A percentile compares a stretch with the other conserved stretches of the same genome.
Conservation (phyloP, 1,140 invertebrate species). For the Mylabris phalerata region DNA sequence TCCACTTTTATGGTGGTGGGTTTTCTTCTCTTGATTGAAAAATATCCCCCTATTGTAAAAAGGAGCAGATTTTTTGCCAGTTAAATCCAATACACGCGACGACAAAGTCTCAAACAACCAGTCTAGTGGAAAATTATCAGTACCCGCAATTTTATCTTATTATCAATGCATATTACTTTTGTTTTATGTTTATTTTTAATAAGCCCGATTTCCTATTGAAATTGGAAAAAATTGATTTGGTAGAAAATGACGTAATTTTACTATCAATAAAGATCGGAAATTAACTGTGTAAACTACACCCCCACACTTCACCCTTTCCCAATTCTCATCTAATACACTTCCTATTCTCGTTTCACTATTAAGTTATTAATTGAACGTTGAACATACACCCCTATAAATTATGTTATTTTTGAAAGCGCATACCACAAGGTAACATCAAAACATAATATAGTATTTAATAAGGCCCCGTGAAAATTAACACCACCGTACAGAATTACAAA, state of each 20-base stretch:
- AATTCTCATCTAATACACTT: too few species aligned
- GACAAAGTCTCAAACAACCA: slow-evolving; percentile 3
- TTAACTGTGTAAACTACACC: too few species aligned
- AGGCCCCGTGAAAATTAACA: slow-evolving; percentile 38
- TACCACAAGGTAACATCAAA: slow-evolving; percentile 37
- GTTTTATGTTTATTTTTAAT: too few species aligned
- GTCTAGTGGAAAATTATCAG: slow-evolving; percentile 31
- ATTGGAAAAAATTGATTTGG: too few species aligned
- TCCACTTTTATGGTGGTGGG: slow-evolving; percentile 9
- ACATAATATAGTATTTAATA: slow-evolving; percentile 43
- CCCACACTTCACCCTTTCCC: too few species aligned
- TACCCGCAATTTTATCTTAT: slow-evolving; percentile 2
- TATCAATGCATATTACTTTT: too few species aligned
- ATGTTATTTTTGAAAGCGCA: slow-evolving; percentile 31
- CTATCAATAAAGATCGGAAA: too few species aligned
- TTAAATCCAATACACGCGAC: slow-evolving; percentile 24
- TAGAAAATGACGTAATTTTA: too few species aligned
- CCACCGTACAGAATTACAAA: slow-evolving; percentile 35
- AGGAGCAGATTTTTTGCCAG: too few species aligned
- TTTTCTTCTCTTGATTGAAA: slow-evolving; percentile 25
- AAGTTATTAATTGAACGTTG: slow-evolving; percentile 26
- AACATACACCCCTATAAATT: slow-evolving; percentile 28
- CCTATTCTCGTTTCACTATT: slow-evolving; percentile 2
- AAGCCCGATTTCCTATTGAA: too few species aligned
- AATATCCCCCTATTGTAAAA: slow-evolving; percentile 2